Evolutionary conservation across 2,797 vertebrate genomes (phyloP).

Genomic region (Syngnathus acus): DNA sequence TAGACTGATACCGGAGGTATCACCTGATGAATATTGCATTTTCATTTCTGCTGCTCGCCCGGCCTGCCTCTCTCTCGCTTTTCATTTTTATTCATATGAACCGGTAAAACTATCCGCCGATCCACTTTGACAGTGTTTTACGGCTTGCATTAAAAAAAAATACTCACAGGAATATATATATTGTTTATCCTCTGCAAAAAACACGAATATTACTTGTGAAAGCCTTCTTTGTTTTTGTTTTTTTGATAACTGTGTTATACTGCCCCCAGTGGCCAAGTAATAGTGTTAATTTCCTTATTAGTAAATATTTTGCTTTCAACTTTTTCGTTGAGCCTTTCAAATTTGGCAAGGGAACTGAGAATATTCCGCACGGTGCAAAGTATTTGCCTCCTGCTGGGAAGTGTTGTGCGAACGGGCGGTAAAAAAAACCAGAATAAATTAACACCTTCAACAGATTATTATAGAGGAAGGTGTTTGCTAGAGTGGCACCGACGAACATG

Average conservation of each 20-base stretch:
- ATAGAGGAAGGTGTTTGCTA: conserved; percentile 44
- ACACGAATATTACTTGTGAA: no score
- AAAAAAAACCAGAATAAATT: conserved; percentile 52
- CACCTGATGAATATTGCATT: conserved; percentile 62
- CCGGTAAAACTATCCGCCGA: conserved; percentile 30
- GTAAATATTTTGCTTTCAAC: neutral
- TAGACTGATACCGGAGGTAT: conserved; percentile 57
- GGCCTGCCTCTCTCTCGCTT: conserved; percentile 21
- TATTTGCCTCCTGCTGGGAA: conserved; percentile 10
- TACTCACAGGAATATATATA: no score
- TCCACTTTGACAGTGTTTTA: conserved; percentile 9
- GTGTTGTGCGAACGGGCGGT: neutral
- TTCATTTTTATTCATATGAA: conserved; percentile 23
- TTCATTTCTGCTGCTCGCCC: conserved; percentile 25
- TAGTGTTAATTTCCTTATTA: neutral
- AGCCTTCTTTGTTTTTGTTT: no score
- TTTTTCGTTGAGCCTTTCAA: conserved; percentile 20
- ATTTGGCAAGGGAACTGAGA: conserved; percentile 32
- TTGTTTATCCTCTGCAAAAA: no score
- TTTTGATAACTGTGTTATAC: no score
- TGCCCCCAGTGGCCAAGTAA: neutral
- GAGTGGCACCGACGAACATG: conserved; percentile 34
- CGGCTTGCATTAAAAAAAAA: neutral
- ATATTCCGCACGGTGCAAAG: conserved; percentile 20
- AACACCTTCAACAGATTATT: conserved; percentile 55